Percentiles rank a stretch among this genome's conserved stretches.
Evolutionary conservation across 2,888 invertebrate species (phyloP).

Genomic region (Sphecodes monilicornis): DNA sequence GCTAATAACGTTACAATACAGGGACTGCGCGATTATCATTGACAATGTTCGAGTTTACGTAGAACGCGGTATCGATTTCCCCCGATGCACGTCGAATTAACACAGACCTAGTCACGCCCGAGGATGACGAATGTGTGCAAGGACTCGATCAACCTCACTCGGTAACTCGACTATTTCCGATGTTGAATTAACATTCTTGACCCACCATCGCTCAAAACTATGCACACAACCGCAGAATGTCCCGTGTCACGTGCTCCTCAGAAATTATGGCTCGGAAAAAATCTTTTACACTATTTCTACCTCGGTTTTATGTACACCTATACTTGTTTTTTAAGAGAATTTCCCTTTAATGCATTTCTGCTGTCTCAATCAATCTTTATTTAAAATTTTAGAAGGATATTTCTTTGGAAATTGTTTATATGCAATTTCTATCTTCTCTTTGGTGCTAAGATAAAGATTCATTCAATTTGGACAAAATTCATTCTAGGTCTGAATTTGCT

Average conservation of each 20-base stretch:
- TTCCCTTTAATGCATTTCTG: no score
- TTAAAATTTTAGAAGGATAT: no score
- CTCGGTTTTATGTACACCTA: no score
- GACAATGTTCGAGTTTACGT: conserved; percentile 35
- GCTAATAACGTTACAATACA: conserved; percentile 40
- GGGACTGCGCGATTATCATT: conserved; percentile 32
- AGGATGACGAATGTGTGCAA: background rate
- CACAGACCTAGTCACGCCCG: conserved; percentile 7
- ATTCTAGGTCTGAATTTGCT: no score
- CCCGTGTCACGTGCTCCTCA: background rate
- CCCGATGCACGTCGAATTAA: conserved; percentile 25
- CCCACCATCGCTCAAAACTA: background rate
- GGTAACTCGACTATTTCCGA: background rate
- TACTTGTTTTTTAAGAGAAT: no score
- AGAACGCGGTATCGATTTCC: conserved; percentile 40
- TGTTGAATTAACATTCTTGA: no score
- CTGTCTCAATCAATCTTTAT: no score
- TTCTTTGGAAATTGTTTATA: no score
- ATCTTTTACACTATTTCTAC: background rate
- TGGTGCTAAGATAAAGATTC: no score
- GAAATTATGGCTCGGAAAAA: background rate
- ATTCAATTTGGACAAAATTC: no score
- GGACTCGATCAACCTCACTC: conserved; percentile 1
- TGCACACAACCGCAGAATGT: background rate
- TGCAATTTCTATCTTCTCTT: no score